Percentiles rank a stretch among this genome's conserved stretches.
Conservation (phyloP, 92 coral and sea anemone genomes). For the Epizoanthus stellaris region DNA sequence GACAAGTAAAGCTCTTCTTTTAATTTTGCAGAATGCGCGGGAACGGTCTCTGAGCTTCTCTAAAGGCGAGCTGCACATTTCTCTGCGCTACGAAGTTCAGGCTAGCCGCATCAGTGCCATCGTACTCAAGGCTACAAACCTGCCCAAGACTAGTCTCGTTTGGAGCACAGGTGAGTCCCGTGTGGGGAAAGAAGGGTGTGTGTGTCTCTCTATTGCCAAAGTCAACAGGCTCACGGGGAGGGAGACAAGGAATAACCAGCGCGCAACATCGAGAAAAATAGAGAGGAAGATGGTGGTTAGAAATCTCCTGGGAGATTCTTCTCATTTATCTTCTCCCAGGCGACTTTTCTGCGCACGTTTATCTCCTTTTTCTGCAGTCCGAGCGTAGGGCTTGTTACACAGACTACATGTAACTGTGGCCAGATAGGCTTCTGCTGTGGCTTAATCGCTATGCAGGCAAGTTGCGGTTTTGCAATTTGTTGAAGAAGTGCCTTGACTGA, state of each 20-base stretch:
- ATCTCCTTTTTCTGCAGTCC: too few relatives aligned
- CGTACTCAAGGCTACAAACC: constrained; percentile 78
- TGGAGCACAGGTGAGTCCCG: constrained; percentile 72
- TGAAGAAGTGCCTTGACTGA: too few relatives aligned
- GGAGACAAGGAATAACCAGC: too few relatives aligned
- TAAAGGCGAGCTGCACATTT: constrained; percentile 77
- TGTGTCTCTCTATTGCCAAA: not conserved
- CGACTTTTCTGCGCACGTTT: not conserved
- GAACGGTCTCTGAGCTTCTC: constrained; percentile 68
- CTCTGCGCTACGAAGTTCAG: constrained; percentile 79
- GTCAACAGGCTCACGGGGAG: too few relatives aligned
- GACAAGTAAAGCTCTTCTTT: not conserved
- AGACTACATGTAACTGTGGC: too few relatives aligned
- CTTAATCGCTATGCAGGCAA: too few relatives aligned
- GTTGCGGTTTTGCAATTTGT: too few relatives aligned
- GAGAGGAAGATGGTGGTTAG: too few relatives aligned
- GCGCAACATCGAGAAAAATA: too few relatives aligned
- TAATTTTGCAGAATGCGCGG: constrained; percentile 35
- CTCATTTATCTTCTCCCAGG: not conserved
- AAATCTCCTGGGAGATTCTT: not conserved
- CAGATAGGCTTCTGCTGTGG: too few relatives aligned
- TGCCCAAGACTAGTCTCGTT: constrained; percentile 69
- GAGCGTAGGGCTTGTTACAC: too few relatives aligned
- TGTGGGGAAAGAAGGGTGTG: not conserved
- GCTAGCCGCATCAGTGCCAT: constrained; percentile 77